A percentile compares a stretch with the other conserved stretches of the same genome.
These are phyloP conservation scores for Mesoclemmys tuberculata DNA, from an alignment of 2,113 vertebrate genomes.

Conservation along the genomic window DNA sequence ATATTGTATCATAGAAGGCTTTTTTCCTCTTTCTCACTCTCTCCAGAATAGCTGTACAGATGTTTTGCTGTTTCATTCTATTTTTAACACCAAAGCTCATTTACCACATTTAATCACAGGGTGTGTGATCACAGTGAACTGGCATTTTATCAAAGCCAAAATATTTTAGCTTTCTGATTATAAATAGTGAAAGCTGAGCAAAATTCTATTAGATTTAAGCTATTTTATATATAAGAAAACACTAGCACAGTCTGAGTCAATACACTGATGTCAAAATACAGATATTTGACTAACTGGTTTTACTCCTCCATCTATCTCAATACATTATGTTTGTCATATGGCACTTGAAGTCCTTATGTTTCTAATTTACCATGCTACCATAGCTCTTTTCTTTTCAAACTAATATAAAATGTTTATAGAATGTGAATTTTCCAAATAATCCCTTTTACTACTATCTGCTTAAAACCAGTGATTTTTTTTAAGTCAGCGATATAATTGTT, in stretches of 20 bases:
- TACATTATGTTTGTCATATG: rapidly evolving
- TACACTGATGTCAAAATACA: neutral
- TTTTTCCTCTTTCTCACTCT: neutral
- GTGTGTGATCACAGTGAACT: neutral
- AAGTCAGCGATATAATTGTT: neutral
- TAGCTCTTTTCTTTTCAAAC: neutral
- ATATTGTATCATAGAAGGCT: neutral
- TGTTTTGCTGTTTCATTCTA: neutral
- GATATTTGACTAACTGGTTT: rapidly evolving
- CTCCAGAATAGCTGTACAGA: neutral
- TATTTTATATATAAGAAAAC: neutral
- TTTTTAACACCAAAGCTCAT: constrained; percentile 51
- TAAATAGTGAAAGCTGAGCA: neutral
- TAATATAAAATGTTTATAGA: neutral
- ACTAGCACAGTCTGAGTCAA: neutral
- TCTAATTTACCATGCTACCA: neutral
- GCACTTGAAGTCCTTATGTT: neutral
- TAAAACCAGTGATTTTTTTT: neutral
- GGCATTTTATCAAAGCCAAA: neutral
- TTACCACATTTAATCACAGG: neutral
- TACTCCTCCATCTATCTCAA: neutral
- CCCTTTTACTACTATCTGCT: neutral
- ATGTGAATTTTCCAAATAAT: neutral
- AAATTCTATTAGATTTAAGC: neutral
- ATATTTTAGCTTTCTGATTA: constrained; percentile 5